Evolutionary conservation across 2,797 vertebrate genomes (phyloP), one percentile per base, ranked within the genome.

Genomic region (Pachyuromys duprasi): DNA sequence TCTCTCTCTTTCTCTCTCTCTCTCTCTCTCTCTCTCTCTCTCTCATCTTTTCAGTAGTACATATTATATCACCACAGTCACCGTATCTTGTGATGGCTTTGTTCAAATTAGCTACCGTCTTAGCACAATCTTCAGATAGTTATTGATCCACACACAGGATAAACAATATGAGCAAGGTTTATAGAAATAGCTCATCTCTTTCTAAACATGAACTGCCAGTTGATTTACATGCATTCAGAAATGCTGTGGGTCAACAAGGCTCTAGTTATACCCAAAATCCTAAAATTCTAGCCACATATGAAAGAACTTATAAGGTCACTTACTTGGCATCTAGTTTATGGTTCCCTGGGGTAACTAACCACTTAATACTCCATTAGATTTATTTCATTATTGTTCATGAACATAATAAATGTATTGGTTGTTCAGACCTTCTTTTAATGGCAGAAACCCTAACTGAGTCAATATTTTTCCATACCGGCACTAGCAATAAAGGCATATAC

Each of bases 211-310:
- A 97, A 78, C 31, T 95, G 15, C 12, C 91, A 91, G 65, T 17
- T 95, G 65, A 90, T 79, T 92, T 90, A 81, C 31, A 74, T 62
- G 33, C 42, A 72, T 96, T 92, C 93, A 93, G 87, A 95, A 96
- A 95, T 28, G 8, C 63, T 82, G 12, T 75, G 45, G 76, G 7
- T 28, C 69, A 94, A 79, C 53, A 79, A 92, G 67, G 26, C 63
- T 36, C 69, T 90, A 76, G 53, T 86, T 94, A 95, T 87, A 28
- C 14, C 31, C 62, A 31, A 79, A 95, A 89, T 93, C 76, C 20
- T 81, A 92, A 49, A 94, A 83, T 90, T n/a, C 6, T 15, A 80
- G 42, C 28, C 84, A 24, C 57, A 92, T 76, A 63, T 84, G 81
- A 94, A 92, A 93, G 67, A n/a, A 96, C 42, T 91, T 63, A 36